Evolutionary conservation across 2,797 vertebrate genomes (phyloP).

Genomic region (Sylvilagus floridanus): DNA sequence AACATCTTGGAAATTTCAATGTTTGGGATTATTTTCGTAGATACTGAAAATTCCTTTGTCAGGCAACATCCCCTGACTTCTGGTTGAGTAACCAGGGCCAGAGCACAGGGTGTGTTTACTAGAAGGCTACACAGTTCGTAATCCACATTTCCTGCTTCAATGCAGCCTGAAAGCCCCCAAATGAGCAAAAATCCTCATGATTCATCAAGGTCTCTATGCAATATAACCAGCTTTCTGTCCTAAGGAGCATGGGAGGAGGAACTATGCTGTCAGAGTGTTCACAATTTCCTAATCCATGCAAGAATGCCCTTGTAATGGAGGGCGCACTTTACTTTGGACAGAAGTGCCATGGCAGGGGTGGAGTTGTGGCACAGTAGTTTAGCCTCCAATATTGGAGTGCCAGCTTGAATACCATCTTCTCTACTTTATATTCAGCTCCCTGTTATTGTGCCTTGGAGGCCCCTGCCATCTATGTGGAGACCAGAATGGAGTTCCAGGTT

Average conservation of each 20-base stretch:
- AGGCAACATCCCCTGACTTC: not conserved
- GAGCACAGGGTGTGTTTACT: not conserved
- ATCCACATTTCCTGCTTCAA: not conserved
- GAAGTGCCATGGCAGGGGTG: conserved; percentile 66
- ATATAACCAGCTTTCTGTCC: not conserved
- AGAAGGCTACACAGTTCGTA: not conserved
- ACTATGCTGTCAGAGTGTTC: not conserved
- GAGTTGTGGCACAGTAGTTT: too few relatives aligned
- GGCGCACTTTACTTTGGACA: conserved; percentile 83
- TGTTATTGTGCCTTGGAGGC: too few relatives aligned
- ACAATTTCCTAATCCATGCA: conserved; percentile 27
- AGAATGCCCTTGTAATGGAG: conserved; percentile 76
- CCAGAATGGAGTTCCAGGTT: too few relatives aligned
- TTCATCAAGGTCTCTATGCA: not conserved
- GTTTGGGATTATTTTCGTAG: not conserved
- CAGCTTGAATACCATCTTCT: too few relatives aligned
- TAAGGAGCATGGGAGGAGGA: conserved; percentile 26
- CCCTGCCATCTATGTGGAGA: too few relatives aligned
- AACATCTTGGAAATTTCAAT: not conserved
- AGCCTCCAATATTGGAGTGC: too few relatives aligned
- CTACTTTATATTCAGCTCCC: too few relatives aligned
- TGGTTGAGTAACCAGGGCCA: not conserved
- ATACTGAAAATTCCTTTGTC: not conserved
- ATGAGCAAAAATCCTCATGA: not conserved
- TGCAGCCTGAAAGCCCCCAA: not conserved